Evolutionary conservation across 2,113 vertebrate genomes (phyloP), one percentile per base, ranked within the genome.

Genomic region (Illadopsis cleaveri): DNA sequence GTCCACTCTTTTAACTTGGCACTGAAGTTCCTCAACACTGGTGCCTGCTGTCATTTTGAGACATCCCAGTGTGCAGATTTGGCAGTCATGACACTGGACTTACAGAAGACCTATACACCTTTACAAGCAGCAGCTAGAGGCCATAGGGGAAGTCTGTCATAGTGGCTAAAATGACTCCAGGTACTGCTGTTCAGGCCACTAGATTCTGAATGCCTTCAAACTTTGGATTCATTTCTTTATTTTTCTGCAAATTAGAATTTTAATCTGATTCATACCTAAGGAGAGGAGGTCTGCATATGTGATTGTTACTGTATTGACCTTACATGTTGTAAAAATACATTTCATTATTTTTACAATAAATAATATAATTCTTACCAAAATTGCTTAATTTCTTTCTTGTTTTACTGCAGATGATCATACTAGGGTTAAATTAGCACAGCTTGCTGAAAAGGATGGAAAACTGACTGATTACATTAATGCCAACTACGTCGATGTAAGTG

Each of bases 381-480:
- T 51, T 66, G 37, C 70, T 91, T 83, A 66, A 85, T 96, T 82
- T 97, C 54, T 87, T 71, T 24, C 28, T 81, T 85, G 35, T 96
- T 95, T 95, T 92, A 40, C 97, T 97, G 44, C 98, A 99, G 99
- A 99, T 96, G 99, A 99, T 96, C 99, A 99, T 96, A 99, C 98
- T 94, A 98, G 99, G 80, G 99, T 99, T 87, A 98, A 98, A 79
- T 98, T 99, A 87, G 96, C 98, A 64, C 97, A 98, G 17, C 98
- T 98, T 92, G 84, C 97, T 65, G 98, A 99, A 95, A 99, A 98
- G 94, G 98, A 99, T 53, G 98, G 98, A 79, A 99, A 98, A 96
- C 93, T 97, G 45, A 98, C 98, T n/a, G 99, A 99, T 97, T 99
- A 99, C 94, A 99, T 99, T 94, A 99, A 99, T 94, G 99, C 99